Percentiles rank a stretch among this genome's conserved stretches.
Evolutionary conservation across 1,140 invertebrate species (phyloP).

Genomic region (Ooceraea biroi): DNA sequence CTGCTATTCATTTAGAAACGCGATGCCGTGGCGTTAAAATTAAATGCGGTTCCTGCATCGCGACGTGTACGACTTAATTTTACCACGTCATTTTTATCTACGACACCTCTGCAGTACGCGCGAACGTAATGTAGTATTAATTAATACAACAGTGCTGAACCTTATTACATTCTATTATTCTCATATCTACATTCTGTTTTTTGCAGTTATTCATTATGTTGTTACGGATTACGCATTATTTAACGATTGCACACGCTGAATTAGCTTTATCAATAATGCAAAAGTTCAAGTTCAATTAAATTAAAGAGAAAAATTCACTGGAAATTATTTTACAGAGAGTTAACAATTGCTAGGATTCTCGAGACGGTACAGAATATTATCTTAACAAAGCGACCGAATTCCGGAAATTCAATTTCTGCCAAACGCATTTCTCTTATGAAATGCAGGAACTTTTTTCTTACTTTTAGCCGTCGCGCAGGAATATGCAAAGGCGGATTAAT

Average conservation of each 20-base stretch:
- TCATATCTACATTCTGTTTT: neutral
- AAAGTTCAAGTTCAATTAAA: neutral
- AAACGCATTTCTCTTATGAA: neutral
- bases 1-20: constrained; percentile 50
- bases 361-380: neutral
- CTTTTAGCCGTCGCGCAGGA: neutral
- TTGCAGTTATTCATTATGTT: neutral
- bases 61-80: neutral
- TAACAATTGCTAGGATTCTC: neutral
- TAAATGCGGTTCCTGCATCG: constrained; percentile 22
- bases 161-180: no score
- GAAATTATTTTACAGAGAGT: neutral
- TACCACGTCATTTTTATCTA: constrained; percentile 12
- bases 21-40: constrained; percentile 32
- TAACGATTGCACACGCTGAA: constrained; percentile 13
- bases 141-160: constrained; percentile 8
- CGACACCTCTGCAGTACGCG: neutral
- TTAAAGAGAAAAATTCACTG: neutral
- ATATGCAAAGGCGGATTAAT: constrained; percentile 45
- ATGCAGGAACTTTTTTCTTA: constrained; percentile 8
- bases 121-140: no score
- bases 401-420: constrained; percentile 21
- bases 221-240: neutral
- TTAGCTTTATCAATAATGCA: neutral
- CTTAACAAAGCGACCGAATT: constrained; percentile 21